Conservation (phyloP, 2,113 vertebrate genomes). For the Euleptes europaea region DNA sequence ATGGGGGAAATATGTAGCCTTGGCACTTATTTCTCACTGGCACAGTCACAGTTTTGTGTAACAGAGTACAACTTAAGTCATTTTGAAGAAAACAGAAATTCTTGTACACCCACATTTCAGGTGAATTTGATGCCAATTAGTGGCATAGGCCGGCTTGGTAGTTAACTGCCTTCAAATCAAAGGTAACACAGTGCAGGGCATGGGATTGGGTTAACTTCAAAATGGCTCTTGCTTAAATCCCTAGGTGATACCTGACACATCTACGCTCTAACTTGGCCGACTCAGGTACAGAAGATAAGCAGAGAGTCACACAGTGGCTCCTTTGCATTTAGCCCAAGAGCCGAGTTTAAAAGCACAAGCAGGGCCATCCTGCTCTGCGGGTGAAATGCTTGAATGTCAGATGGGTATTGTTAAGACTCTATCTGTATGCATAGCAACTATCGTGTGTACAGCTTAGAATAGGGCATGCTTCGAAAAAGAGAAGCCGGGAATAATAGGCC, state of each 20-base stretch:
- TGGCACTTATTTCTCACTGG: constrained; percentile 16
- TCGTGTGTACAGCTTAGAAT: constrained; percentile 71
- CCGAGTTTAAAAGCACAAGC: constrained; percentile 75
- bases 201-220: constrained; percentile 75
- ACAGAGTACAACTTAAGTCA: constrained; percentile 41
- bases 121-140: constrained; percentile 76
- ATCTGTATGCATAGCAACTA: constrained; percentile 78
- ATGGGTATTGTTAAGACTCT: constrained; percentile 74
- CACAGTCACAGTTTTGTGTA: constrained; percentile 44
- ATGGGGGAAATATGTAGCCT: not conserved
- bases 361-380: constrained; percentile 72
- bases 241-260: constrained; percentile 83
- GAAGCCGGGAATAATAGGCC: constrained; percentile 69
- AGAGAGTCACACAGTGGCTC: constrained; percentile 76
- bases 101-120: constrained; percentile 62
- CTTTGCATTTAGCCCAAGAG: constrained; percentile 80
- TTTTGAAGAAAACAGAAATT: constrained; percentile 67
- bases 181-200: constrained; percentile 73
- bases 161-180: constrained; percentile 78
- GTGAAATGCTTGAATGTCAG: constrained; percentile 82
- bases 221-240: constrained; percentile 79
- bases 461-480: constrained; percentile 70
- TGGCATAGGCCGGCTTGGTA: constrained; percentile 66
- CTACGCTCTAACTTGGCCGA: constrained; percentile 73
- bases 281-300: constrained; percentile 77